Evolutionary conservation across 53 echinoderm and acorn worm species (phyloP).

Genomic region (Apostichopus leukothele): DNA sequence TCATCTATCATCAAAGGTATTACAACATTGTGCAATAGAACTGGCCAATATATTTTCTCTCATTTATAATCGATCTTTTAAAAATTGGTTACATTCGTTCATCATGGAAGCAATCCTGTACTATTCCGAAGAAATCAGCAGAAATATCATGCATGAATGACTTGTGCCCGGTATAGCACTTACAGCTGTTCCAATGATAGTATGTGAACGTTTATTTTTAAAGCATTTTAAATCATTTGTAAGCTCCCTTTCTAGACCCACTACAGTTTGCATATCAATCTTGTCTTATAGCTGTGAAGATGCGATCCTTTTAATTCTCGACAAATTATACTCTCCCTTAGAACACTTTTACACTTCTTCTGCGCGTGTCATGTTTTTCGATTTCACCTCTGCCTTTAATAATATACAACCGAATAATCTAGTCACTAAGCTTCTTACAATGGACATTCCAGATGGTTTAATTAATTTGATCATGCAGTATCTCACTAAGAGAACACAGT

Average conservation of each 20-base stretch:
- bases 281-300: constrained; percentile 1
- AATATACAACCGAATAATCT: neutral
- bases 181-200: constrained; percentile 11
- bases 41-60: neutral
- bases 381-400: constrained; percentile 16
- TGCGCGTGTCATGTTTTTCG: neutral
- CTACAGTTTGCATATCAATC: constrained; percentile 25
- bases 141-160: constrained; percentile 7
- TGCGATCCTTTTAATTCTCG: neutral
- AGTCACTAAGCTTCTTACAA: neutral
- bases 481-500: too few relatives aligned
- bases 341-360: neutral
- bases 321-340: constrained; percentile 8
- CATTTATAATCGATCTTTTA: neutral
- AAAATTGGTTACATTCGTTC: neutral
- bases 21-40: neutral
- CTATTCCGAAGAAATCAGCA: neutral
- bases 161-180: constrained; percentile 25
- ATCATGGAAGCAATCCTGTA: neutral
- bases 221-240: neutral
- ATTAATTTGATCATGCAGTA: neutral
- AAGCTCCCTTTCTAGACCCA: neutral
- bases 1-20: neutral
- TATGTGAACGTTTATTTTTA: constrained; percentile 4
- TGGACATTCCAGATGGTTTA: neutral